Conservation (phyloP, 2,888 invertebrate genomes). For the Atrina japonica region DNA sequence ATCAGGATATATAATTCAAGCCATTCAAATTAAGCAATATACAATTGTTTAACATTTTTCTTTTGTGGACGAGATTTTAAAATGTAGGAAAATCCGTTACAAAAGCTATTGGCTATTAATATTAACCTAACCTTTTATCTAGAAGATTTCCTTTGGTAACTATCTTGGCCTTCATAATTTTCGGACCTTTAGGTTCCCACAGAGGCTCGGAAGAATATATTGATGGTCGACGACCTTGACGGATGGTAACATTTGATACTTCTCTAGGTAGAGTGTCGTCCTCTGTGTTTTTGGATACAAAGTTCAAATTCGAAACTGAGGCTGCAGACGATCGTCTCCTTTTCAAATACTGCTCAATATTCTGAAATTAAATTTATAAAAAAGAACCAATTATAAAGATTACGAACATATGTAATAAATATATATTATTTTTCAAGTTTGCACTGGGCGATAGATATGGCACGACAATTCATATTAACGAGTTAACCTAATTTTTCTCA, state of each 20-base stretch:
- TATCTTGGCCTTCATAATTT: neutral
- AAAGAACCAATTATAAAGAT: too few relatives aligned
- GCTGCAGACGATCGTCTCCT: constrained; percentile 6
- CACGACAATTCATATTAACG: too few relatives aligned
- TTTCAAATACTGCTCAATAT: constrained; percentile 25
- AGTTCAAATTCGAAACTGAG: neutral
- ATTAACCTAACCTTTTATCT: too few relatives aligned
- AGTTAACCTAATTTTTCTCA: too few relatives aligned
- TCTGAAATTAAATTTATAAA: too few relatives aligned
- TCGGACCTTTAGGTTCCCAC: constrained; percentile 31
- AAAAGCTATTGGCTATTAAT: too few relatives aligned
- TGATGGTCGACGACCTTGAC: constrained; percentile 8
- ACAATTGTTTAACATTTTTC: neutral
- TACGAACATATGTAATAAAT: too few relatives aligned
- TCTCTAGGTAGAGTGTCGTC: constrained; percentile 13
- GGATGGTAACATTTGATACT: constrained; percentile 18
- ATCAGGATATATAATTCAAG: neutral
- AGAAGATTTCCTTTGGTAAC: constrained; percentile 25
- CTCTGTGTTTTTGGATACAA: neutral
- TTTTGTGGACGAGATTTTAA: neutral
- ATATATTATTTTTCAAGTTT: too few relatives aligned
- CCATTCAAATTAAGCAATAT: neutral
- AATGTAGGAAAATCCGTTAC: constrained; percentile 4
- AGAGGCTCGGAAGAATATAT: constrained; percentile 38
- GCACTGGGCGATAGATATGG: too few relatives aligned